These are phyloP conservation scores for Drosophila prolongata DNA, from an alignment of 2,888 invertebrate species.

Conservation along the genomic window DNA sequence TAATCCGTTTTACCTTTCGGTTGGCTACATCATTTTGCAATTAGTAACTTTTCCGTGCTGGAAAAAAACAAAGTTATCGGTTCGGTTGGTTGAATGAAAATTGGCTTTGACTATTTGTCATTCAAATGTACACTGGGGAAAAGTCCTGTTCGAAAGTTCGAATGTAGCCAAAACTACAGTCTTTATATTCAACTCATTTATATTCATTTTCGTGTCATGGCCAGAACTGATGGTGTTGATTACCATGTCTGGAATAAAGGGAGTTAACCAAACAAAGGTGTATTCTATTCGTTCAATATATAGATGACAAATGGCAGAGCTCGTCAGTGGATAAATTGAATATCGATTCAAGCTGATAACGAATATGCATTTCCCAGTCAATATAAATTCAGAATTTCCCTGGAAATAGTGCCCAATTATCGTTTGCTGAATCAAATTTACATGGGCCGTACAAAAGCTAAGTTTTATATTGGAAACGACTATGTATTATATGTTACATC, in stretches of 20 bases:
- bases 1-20: slow-evolving; percentile 7
- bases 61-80: slow-evolving; percentile 28
- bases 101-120: slow-evolving; percentile 13
- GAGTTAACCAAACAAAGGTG: slow-evolving; percentile 13
- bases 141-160: slow-evolving; percentile 5
- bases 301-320: slow-evolving; percentile 21
- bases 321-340: slow-evolving; percentile 13
- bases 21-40: slow-evolving; percentile 34
- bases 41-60: slow-evolving; percentile 31
- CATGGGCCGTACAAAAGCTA: slow-evolving; percentile 2
- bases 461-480: neutral
- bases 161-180: slow-evolving; percentile 26
- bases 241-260: slow-evolving; percentile 22
- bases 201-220: slow-evolving; percentile 64
- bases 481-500: slow-evolving; percentile 1
- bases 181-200: slow-evolving; percentile 46
- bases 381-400: slow-evolving; percentile 2
- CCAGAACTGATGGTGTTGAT: slow-evolving; percentile 55
- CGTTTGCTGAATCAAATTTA: slow-evolving; percentile 13
- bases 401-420: neutral
- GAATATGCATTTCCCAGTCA: slow-evolving; percentile 12
- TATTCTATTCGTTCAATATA: slow-evolving; percentile 9
- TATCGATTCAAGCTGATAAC: slow-evolving; percentile 19
- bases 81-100: slow-evolving; percentile 6
- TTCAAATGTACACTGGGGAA: neutral